Evolutionary conservation across 2,797 vertebrate species (phyloP).

Genomic region (Ibycter americanus): DNA sequence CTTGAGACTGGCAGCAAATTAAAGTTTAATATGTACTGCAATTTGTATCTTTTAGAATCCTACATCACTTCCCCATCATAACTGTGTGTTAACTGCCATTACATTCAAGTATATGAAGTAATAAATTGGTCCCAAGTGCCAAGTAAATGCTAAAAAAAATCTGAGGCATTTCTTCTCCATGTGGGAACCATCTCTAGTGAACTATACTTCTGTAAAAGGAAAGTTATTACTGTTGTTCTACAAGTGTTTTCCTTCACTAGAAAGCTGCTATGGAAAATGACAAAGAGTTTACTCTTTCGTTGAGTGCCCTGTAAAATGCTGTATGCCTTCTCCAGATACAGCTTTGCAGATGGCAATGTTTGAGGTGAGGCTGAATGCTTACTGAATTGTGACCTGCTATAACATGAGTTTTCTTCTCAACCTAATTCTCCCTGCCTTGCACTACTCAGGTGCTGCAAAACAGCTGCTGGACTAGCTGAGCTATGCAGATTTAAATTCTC

Average conservation of each 20-base stretch:
- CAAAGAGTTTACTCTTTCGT: slow-evolving; percentile 49
- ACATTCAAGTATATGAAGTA: slow-evolving; percentile 63
- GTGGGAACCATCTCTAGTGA: slow-evolving; percentile 65
- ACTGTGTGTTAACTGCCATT: slow-evolving; percentile 59
- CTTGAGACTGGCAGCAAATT: slow-evolving; percentile 25
- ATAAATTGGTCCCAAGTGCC: slow-evolving; percentile 62
- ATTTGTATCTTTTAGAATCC: slow-evolving; percentile 54
- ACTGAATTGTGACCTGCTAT: slow-evolving; percentile 22
- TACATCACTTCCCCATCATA: slow-evolving; percentile 42
- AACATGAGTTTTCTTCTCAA: background rate
- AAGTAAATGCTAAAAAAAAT: slow-evolving; percentile 57
- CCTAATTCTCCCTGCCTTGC: background rate
- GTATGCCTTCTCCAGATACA: slow-evolving; percentile 34
- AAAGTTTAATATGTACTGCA: slow-evolving; percentile 41
- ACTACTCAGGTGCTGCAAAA: slow-evolving; percentile 16
- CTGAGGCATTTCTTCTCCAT: slow-evolving; percentile 53
- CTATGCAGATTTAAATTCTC: background rate
- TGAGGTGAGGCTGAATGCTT: background rate
- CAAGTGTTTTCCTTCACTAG: slow-evolving; percentile 61
- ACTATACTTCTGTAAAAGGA: slow-evolving; percentile 25
- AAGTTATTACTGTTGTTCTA: slow-evolving; percentile 58
- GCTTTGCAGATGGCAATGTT: slow-evolving; percentile 34
- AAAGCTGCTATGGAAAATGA: slow-evolving; percentile 55
- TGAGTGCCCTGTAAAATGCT: slow-evolving; percentile 22
- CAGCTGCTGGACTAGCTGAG: slow-evolving; percentile 6